Evolutionary conservation across 2,113 vertebrate species (phyloP), one percentile per base, ranked within the genome.

Genomic region (Procavia capensis): DNA sequence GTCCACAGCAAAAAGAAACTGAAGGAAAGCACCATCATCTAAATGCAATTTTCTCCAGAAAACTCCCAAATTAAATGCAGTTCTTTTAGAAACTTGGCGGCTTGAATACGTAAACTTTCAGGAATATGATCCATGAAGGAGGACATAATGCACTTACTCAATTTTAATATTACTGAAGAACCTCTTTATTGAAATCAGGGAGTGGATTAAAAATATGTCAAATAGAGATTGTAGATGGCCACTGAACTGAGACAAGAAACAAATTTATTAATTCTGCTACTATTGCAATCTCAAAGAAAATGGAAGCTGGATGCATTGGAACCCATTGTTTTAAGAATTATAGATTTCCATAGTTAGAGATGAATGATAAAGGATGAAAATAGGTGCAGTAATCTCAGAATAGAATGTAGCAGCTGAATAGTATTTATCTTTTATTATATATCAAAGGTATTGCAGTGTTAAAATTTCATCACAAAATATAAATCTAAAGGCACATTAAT

Each of bases 341-440:
- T 43, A 96, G 89, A 96, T 96, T 97, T 98, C 78, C 97, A 96
- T 43, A 89, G 88, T 76, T 94, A 96, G 94, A 93, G 80, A 91
- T 86, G 95, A 97, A 97, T 95, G 91, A 87, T 95, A 97, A 96
- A 97, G 95, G 97, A 96, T 97, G 88, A 87, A 93, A 79, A 89
- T 20, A 24, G 7, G 80, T 94, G 64, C 31, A 27, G 88, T 91
- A 94, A 97, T 95, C 96, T 97, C 83, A 89, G 84, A 93, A 87
- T 95, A 76, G 81, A 96, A 88, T 31, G 74, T 91, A 97, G 70
- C 57, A 93, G 92, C 68, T 95, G 87, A 86, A 80, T 78, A 96
- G 97, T 87, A 78, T 80, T 98, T 98, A 91, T 97, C 96, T 94
- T 95, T 97, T 96, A 97, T 96, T 93, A 94, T 95, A 95, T 90